Evolutionary conservation across 2,797 vertebrate genomes (phyloP).

Genomic region (Hydrophis major): DNA sequence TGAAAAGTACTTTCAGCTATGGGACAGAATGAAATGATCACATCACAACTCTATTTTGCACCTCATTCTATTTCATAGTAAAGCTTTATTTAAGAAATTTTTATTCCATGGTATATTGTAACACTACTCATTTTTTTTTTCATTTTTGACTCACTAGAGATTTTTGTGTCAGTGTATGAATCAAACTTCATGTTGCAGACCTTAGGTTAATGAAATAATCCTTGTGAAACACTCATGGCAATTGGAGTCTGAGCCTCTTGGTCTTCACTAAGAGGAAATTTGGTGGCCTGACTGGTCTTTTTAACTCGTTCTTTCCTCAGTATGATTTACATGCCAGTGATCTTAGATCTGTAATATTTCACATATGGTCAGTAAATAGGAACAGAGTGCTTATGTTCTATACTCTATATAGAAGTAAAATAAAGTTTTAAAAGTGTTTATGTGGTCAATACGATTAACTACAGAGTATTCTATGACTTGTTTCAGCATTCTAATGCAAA

Average conservation of each 20-base stretch:
- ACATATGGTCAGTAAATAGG: background rate
- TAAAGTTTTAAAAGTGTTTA: background rate
- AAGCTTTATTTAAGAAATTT: background rate
- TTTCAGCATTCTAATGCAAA: slow-evolving; percentile 64
- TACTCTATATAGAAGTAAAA: background rate
- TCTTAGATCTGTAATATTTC: background rate
- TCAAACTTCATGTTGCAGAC: background rate
- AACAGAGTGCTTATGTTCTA: background rate
- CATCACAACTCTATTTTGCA: background rate
- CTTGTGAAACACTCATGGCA: background rate
- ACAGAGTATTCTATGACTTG: slow-evolving; percentile 59
- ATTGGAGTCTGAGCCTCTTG: background rate
- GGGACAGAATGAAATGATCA: background rate
- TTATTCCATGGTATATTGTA: background rate
- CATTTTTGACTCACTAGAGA: background rate
- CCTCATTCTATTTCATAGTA: background rate
- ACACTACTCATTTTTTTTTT: background rate
- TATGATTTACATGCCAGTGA: background rate
- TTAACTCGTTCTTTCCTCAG: background rate
- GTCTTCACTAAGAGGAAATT: background rate
- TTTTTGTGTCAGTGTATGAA: background rate
- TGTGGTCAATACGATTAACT: slow-evolving; percentile 25
- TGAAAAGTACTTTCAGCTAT: background rate
- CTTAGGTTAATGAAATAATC: background rate
- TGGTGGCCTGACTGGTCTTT: background rate